These are phyloP conservation scores for Heptranchias perlo DNA, from an alignment of 2,113 vertebrate species.

Conservation along the genomic window DNA sequence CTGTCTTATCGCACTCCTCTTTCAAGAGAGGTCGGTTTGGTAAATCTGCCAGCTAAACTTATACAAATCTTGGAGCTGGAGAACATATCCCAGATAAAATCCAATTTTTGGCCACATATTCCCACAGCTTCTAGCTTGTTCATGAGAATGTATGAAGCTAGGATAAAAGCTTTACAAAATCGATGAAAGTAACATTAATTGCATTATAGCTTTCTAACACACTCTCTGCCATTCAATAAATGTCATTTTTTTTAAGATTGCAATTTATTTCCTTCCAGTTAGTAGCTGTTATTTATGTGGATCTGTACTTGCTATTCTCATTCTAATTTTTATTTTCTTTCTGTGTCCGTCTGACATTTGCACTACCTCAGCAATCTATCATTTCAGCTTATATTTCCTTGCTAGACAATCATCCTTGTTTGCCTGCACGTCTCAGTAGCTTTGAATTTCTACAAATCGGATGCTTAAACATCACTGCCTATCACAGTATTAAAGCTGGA, in stretches of 20 bases:
- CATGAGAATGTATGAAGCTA: neutral
- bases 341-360: neutral
- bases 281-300: neutral
- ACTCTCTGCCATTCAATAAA: neutral
- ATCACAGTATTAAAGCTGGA: neutral
- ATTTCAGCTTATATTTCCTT: neutral
- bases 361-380: neutral
- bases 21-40: neutral
- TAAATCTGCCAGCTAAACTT: neutral
- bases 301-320: neutral
- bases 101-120: neutral
- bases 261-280: neutral
- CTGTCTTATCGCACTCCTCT: neutral
- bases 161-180: neutral
- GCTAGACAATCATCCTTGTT: neutral
- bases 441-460: neutral
- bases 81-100: neutral
- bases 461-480: neutral
- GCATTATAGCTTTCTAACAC: neutral
- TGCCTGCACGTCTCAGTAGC: neutral
- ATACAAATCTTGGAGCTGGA: neutral
- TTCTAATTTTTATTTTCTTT: neutral
- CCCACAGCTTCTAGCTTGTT: neutral
- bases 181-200: neutral
- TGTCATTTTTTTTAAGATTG: neutral